Conservation (phyloP, 2,113 vertebrate species). For the Semnornis frantzii region DNA sequence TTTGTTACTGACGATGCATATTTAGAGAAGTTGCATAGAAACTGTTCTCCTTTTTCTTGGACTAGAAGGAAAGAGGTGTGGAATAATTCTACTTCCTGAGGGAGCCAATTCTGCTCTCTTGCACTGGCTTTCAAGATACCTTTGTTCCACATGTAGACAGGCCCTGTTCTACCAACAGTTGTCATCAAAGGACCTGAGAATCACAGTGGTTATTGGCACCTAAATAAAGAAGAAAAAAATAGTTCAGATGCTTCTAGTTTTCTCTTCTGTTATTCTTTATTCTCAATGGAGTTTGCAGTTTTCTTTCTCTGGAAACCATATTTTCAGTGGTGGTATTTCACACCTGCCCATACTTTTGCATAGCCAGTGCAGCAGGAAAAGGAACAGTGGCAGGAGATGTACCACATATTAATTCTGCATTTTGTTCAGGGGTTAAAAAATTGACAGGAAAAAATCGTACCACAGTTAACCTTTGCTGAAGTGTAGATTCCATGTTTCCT, state of each 20-base stretch:
- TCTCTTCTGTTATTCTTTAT: not conserved
- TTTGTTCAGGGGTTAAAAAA: not conserved
- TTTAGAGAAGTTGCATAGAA: not conserved
- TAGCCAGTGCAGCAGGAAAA: not conserved
- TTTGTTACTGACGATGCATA: not conserved
- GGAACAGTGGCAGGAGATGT: not conserved
- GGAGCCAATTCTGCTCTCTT: not conserved
- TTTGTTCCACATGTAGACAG: not conserved
- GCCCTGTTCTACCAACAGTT: not conserved
- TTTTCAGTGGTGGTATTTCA: not conserved
- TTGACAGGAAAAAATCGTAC: not conserved
- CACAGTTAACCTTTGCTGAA: not conserved
- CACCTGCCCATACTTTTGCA: not conserved
- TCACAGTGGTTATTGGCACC: not conserved
- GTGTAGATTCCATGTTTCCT: not conserved
- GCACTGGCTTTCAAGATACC: not conserved
- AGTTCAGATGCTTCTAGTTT: not conserved
- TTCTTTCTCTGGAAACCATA: not conserved
- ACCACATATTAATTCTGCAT: not conserved
- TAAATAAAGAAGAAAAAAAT: not conserved
- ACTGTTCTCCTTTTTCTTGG: not conserved
- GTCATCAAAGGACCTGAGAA: not conserved
- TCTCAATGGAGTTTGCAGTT: not conserved
- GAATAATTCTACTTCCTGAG: not conserved
- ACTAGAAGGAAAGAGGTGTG: not conserved